Base-by-base conservation (phyloP, 1,140 invertebrate species). In the Cataglyphis hispanica region DNA sequence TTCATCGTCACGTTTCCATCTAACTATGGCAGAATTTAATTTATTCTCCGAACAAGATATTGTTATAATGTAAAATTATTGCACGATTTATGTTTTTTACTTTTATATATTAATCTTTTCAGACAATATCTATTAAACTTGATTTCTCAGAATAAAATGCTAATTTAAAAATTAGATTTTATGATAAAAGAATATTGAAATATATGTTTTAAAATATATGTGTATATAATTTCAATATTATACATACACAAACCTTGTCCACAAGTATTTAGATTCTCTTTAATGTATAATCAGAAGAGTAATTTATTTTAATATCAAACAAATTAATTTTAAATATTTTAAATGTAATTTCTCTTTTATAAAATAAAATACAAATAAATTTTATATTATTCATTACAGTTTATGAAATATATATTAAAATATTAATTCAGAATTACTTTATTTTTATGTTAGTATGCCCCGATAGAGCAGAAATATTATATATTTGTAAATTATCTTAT, bases 1-100 rank as follows among this genome's bases (percentile, higher is more conserved):
- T 27, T 31, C 10, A 4, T 22, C 11, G 27, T 64, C 34, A 37
- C 43, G 10, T n/a, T 61, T 83, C 4, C 11, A 43, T 83, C 6
- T 19, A 37, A 58, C 25, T 37, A 19, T 16, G 6, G 1, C 25
- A 84, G 50, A 31, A 31, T 40, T 56, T 10, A 56, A 69, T 69
- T 80, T 56, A 40, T 50, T 67, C 6, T 22, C 46, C 46, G 16
- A 78, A 50, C 61, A 2, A 78, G 64, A 53, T 67, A 7, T 53
- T 37, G 46, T 50, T 53, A 66, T 27, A 22, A 77, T 40, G n/a
- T 19, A 53, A 78, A 46, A 31, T 6, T n/a, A 5, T 13, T 40
- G 5, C 2, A 40, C 22, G 1, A 43, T 67, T 40, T 25, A 43
- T 34, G 31, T 16, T 2, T 25, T 27, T 43, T 6, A 13, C 13